These are phyloP conservation scores for Xenopus petersii DNA, from an alignment of 2,797 vertebrate genomes.

Conservation along the genomic window DNA sequence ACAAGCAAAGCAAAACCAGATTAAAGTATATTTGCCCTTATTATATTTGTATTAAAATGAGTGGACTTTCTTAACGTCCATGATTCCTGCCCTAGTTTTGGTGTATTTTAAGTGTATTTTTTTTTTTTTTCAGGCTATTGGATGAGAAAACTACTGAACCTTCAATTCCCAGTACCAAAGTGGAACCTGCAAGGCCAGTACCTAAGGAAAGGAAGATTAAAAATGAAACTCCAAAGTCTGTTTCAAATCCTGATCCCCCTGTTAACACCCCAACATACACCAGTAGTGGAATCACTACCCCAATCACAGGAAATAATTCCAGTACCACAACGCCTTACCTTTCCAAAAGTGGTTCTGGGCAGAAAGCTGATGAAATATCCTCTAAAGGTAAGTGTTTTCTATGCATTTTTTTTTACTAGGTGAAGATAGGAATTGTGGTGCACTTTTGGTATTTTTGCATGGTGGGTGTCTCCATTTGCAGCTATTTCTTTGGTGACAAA, in stretches of 20 bases:
- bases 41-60: too few relatives aligned
- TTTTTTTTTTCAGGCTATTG: slow-evolving; percentile 4
- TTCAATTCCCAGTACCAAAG: slow-evolving; percentile 51
- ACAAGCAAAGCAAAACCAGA: too few relatives aligned
- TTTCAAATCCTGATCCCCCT: slow-evolving; percentile 26
- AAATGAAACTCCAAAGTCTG: slow-evolving; percentile 48
- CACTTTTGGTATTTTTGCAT: too few relatives aligned
- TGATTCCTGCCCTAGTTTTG: too few relatives aligned
- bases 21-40: too few relatives aligned
- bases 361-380: not conserved
- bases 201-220: slow-evolving; percentile 30
- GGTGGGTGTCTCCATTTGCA: too few relatives aligned
- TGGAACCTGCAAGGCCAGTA: slow-evolving; percentile 40
- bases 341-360: not conserved
- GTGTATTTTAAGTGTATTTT: not conserved
- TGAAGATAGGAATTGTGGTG: too few relatives aligned
- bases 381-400: slow-evolving; percentile 27
- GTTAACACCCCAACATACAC: not conserved
- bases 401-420: not conserved
- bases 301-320: too few relatives aligned
- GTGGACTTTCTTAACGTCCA: too few relatives aligned
- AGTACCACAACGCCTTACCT: not conserved
- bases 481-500: too few relatives aligned
- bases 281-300: not conserved
- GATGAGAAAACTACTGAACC: not conserved